These are phyloP conservation scores for Oreotrochilus melanogaster DNA, from an alignment of 2,113 vertebrate species.

Conservation along the genomic window DNA sequence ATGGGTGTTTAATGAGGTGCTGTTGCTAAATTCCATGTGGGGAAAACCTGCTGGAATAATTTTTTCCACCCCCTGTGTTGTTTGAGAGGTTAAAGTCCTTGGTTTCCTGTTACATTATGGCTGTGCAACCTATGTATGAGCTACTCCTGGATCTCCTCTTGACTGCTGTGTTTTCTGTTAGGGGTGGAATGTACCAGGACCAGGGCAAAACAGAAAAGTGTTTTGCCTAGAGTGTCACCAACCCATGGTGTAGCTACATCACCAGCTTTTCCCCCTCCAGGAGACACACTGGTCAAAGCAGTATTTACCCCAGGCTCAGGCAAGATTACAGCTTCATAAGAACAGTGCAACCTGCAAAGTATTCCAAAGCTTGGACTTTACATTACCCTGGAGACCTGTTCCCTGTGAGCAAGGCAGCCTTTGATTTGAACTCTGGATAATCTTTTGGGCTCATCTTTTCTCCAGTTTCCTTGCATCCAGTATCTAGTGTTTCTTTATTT, in stretches of 20 bases:
- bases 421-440: background rate
- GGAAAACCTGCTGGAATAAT: background rate
- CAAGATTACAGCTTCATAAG: background rate
- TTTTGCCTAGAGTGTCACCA: fast-evolving
- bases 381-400: background rate
- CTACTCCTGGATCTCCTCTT: background rate
- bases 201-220: background rate
- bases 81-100: background rate
- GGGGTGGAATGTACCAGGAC: background rate
- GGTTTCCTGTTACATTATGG: background rate
- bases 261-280: background rate
- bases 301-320: background rate
- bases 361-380: background rate
- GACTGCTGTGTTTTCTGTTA: background rate
- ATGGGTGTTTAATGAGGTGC: background rate
- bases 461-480: background rate
- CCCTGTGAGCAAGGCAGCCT: background rate
- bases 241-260: background rate
- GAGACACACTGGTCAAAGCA: background rate
- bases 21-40: background rate
- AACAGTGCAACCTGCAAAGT: background rate
- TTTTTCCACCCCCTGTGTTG: background rate
- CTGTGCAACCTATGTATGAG: background rate
- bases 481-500: background rate
- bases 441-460: background rate